Percentiles rank a stretch among this genome's conserved stretches.
phyloP scores from a whole-genome alignment of 2,888 invertebrate genomes.

The Hypolimnas misippus region DNA sequence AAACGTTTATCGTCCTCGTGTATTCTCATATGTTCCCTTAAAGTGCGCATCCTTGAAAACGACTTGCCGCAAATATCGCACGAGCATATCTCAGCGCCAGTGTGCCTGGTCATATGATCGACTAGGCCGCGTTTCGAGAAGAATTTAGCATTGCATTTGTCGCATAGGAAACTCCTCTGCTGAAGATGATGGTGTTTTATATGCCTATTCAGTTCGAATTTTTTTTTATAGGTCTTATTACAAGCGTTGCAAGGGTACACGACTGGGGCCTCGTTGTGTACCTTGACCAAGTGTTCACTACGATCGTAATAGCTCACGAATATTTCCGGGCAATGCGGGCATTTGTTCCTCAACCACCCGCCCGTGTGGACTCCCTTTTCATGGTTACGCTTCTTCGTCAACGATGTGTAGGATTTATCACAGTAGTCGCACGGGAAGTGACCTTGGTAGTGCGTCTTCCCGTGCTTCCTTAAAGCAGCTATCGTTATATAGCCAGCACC shows the following conservation, averaged over 20 bases:
- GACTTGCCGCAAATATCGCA: conserved; percentile 72
- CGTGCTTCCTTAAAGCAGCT: conserved; percentile 75
- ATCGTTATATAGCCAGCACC: conserved; percentile 75
- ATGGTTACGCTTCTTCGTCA: conserved; percentile 74
- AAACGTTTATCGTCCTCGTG: conserved; percentile 70
- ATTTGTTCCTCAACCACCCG: conserved; percentile 78
- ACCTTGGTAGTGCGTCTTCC: conserved; percentile 76
- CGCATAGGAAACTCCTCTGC: conserved; percentile 70
- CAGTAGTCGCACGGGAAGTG: conserved; percentile 82
- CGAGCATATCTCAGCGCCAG: conserved; percentile 60
- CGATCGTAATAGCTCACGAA: conserved; percentile 78
- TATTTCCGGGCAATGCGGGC: conserved; percentile 73
- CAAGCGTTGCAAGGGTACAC: conserved; percentile 76
- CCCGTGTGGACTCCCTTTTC: conserved; percentile 76
- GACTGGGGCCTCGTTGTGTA: conserved; percentile 66
- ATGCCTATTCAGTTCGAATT: conserved; percentile 73
- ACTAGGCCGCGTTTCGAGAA: conserved; percentile 72
- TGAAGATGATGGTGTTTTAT: conserved; percentile 77
- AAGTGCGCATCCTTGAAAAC: conserved; percentile 62
- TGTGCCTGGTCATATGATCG: conserved; percentile 68
- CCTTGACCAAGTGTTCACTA: conserved; percentile 71
- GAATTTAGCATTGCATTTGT: conserved; percentile 74
- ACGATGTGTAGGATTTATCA: conserved; percentile 79
- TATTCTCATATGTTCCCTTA: conserved; percentile 68
- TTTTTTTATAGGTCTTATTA: conserved; percentile 74